phyloP scores from a whole-genome alignment of 2,113 vertebrate genomes.

The Centropristis striata region DNA sequence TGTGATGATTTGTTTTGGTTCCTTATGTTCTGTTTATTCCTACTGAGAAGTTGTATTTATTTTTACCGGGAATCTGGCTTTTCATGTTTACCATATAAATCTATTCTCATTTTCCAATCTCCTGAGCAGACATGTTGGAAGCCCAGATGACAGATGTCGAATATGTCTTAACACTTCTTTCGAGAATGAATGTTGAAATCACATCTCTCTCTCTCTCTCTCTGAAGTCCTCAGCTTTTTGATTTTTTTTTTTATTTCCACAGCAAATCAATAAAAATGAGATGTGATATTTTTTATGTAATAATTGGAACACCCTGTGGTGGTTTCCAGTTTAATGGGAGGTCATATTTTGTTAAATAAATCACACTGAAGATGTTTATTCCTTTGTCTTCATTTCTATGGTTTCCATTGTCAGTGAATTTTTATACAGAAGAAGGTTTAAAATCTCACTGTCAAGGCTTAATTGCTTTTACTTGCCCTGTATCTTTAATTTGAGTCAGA shows the following conservation, averaged over 20 bases:
- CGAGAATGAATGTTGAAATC: constrained; percentile 83
- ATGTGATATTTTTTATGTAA: constrained; percentile 87
- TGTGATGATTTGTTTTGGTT: constrained; percentile 63
- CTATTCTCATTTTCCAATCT: constrained; percentile 58
- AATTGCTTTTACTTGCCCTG: not conserved
- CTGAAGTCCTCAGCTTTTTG: constrained; percentile 64
- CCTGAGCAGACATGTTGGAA: constrained; percentile 36
- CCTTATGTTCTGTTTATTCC: constrained; percentile 64
- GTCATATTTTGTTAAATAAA: constrained; percentile 99
- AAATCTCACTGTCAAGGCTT: not conserved
- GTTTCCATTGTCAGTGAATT: too few species aligned
- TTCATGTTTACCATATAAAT: constrained; percentile 76
- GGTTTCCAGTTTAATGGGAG: constrained; percentile 72
- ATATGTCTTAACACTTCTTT: constrained; percentile 61
- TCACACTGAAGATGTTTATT: constrained; percentile 89
- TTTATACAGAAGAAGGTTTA: not conserved
- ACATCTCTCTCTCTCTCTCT: constrained; percentile 64
- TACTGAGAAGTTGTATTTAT: constrained; percentile 92
- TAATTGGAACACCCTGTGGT: constrained; percentile 66
- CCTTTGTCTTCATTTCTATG: constrained; percentile 73
- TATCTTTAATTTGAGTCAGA: not conserved
- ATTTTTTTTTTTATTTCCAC: constrained; percentile 85
- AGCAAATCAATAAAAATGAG: constrained; percentile 81
- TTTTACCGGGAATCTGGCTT: constrained; percentile 90
- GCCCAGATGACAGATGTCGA: constrained; percentile 47